Evolutionary conservation across 2,113 vertebrate species (phyloP).

Genomic region (Syngnathus typhle): DNA sequence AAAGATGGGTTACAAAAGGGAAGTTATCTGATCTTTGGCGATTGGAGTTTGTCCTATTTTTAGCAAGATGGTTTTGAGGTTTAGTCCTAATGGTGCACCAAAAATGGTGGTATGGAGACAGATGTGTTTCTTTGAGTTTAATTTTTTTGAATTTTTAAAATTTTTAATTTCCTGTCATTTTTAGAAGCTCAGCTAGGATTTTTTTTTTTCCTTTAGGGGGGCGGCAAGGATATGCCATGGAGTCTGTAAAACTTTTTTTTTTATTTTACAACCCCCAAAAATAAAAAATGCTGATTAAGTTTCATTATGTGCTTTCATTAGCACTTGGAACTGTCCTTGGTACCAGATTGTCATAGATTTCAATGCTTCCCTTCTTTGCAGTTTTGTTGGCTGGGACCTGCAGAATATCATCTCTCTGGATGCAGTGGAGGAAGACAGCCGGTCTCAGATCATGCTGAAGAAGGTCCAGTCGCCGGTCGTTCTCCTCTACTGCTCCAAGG

Average conservation of each 20-base stretch:
- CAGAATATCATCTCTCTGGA: slow-evolving; percentile 88
- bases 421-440: slow-evolving; percentile 84
- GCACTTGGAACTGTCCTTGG: no score
- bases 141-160: no score
- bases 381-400: slow-evolving; percentile 98
- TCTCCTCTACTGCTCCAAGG: slow-evolving; percentile 93
- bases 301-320: no score
- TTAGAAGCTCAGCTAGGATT: neutral
- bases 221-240: no score
- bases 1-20: slow-evolving; percentile 5
- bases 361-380: slow-evolving; percentile 30
- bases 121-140: neutral
- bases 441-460: slow-evolving; percentile 90
- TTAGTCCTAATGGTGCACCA: neutral
- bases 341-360: neutral
- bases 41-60: slow-evolving; percentile 1
- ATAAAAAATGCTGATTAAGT: no score
- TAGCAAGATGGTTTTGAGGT: neutral
- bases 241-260: no score
- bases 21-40: neutral
- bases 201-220: no score
- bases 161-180: slow-evolving; percentile 10
- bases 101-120: neutral
- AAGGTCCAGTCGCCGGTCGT: slow-evolving; percentile 95
- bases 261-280: no score